phyloP scores from a whole-genome alignment of 1,140 invertebrate species.

The Apis laboriosa region DNA sequence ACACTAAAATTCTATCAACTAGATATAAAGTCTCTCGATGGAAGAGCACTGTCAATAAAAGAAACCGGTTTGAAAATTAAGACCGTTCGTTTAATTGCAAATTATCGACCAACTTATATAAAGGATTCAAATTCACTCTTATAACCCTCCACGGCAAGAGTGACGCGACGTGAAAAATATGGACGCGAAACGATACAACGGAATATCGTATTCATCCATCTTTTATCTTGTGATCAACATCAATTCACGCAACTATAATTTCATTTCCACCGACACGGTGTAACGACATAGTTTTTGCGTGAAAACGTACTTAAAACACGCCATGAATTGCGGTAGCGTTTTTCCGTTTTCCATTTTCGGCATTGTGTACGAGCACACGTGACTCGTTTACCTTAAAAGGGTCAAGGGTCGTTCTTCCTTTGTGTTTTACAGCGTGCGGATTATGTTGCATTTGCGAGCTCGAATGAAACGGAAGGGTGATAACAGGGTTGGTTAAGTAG shows the following conservation, averaged over 20 bases:
- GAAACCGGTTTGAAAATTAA: background rate
- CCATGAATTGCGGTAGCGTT: background rate
- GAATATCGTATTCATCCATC: no score
- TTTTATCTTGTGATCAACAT: no score
- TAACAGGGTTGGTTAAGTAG: background rate
- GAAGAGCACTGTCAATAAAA: background rate
- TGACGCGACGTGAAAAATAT: background rate
- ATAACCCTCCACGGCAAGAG: background rate
- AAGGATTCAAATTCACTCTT: background rate
- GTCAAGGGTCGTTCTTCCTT: background rate
- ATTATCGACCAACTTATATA: background rate
- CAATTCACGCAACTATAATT: no score
- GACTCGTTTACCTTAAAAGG: constrained; percentile 19
- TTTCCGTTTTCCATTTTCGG: background rate
- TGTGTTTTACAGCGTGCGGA: background rate
- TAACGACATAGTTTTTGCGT: no score
- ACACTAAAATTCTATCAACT: background rate
- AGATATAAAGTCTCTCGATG: background rate
- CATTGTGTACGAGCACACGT: background rate
- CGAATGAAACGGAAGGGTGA: background rate
- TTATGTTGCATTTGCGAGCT: background rate
- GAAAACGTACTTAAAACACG: constrained; percentile 2
- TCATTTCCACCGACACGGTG: no score
- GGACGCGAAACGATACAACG: no score
- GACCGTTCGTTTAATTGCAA: background rate